Evolutionary conservation across 2,113 vertebrate species (phyloP).

Genomic region (Bujurquina vittata): DNA sequence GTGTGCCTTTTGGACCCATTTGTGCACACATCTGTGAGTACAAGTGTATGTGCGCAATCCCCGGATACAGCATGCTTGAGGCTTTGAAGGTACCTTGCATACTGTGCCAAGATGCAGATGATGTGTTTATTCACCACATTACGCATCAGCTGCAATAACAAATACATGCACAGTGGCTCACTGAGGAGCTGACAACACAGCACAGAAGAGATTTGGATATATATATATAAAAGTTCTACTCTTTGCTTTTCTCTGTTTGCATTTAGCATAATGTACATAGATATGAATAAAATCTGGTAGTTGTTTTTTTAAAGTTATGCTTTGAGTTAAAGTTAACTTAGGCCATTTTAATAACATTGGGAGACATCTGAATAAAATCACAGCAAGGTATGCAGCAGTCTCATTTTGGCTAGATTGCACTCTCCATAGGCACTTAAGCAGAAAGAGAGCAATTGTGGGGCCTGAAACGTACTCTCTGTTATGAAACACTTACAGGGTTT

Average conservation of each 20-base stretch:
- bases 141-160: slow-evolving; percentile 51
- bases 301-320: not conserved
- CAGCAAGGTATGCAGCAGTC: not conserved
- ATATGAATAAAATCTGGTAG: not conserved
- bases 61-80: slow-evolving; percentile 13
- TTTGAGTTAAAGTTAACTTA: slow-evolving; percentile 2
- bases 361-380: slow-evolving; percentile 16
- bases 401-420: slow-evolving; percentile 30
- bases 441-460: not conserved
- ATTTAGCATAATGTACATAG: not conserved
- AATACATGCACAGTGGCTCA: slow-evolving; percentile 45
- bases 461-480: slow-evolving; percentile 51
- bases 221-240: not conserved
- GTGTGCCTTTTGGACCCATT: not conserved
- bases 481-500: slow-evolving; percentile 76
- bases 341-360: not conserved
- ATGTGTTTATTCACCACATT: slow-evolving; percentile 42
- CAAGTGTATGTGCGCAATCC: slow-evolving; percentile 12
- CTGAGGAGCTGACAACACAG: slow-evolving; percentile 35
- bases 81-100: slow-evolving; percentile 36
- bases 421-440: slow-evolving; percentile 11
- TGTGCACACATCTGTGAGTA: slow-evolving; percentile 1
- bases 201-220: not conserved
- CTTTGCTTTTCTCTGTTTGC: not conserved
- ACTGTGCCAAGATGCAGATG: slow-evolving; percentile 36